Conservation (phyloP, 1,140 invertebrate species). For the Mya arenaria region DNA sequence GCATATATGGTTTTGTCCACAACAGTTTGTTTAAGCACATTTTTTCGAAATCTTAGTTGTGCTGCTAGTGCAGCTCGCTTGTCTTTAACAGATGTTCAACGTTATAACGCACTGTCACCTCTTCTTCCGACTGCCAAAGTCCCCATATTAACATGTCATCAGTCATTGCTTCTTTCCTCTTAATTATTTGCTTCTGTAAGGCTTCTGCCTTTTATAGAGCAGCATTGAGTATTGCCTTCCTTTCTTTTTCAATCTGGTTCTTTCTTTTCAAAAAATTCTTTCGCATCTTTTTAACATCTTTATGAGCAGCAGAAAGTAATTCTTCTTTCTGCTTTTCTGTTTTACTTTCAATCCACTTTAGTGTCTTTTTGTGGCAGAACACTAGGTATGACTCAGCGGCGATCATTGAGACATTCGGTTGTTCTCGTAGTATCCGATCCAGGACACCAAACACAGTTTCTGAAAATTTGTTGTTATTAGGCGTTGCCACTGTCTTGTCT, state of each 20-base stretch:
- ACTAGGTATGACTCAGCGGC: constrained; percentile 15
- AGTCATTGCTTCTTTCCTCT: constrained; percentile 1
- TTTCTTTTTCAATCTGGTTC: constrained; percentile 4
- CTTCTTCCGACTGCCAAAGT: constrained; percentile 1
- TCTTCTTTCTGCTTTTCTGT: neutral
- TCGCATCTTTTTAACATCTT: constrained; percentile 1
- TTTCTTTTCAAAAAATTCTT: constrained; percentile 11
- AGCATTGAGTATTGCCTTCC: neutral
- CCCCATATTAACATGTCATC: constrained; percentile 1
- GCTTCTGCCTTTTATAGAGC: neutral
- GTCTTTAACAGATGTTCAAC: neutral
- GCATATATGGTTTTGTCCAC: neutral
- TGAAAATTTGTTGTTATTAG: constrained; percentile 22
- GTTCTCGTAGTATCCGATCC: neutral
- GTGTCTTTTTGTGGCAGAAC: constrained; percentile 25
- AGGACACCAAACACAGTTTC: constrained; percentile 21
- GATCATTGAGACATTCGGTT: constrained; percentile 5
- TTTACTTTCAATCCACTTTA: neutral
- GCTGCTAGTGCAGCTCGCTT: constrained; percentile 18
- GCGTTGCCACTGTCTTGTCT: neutral
- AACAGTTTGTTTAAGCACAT: constrained; percentile 26
- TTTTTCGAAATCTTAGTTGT: constrained; percentile 28
- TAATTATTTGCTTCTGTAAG: neutral
- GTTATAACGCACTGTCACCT: neutral
- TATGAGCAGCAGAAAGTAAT: neutral